Base-by-base conservation (phyloP, 2,888 invertebrate species). In the Mythimna albipuncta region DNA sequence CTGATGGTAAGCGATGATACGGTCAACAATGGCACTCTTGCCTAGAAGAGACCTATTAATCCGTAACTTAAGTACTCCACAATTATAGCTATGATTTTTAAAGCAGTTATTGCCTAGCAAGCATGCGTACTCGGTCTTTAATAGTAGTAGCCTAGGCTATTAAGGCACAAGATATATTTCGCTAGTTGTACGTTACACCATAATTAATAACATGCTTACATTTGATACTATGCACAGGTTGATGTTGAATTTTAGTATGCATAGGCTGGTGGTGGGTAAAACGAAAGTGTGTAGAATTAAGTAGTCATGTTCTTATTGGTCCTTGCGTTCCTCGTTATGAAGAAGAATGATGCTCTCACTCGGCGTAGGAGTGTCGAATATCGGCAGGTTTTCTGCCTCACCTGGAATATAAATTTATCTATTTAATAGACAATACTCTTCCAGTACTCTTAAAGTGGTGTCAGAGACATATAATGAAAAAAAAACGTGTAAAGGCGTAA, bases 271-370 rank as follows among this genome's bases (percentile, higher is more conserved):
- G 11, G 41, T n/a, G 10, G 41, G 26, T n/a, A 7, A 52, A 52
- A 9, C n/a, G 7, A 19, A 38, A 6, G 38, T 54, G 11, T 50
- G 16, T 32, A 67, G 38, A 0, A 69, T 52, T 66, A 21, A 13
- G 61, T 71, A 13, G 61, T 71, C 9, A 63, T 65, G 21, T 26
- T 67, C 65, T 85, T 75, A 64, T 82, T 86, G 81, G 79, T 93
- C 91, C 83, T 91, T 92, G 35, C 87, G 86, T 11, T 94, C 93
- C 38, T 94, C 94, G 50, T 90, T 86, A 61, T 92, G 87, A 32
- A 96, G 93, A 21, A 95, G 86, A 66, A 96, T 95, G 67, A 93
- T 89, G 84, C 95, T 96, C 84, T 93, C 95, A 68, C 96, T 95
- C 7, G 83, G 90, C 11, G 94, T 90, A 0, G 94, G 93, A 2